These are phyloP conservation scores for Struthio camelus DNA, from an alignment of 2,113 vertebrate genomes.

Conservation along the genomic window DNA sequence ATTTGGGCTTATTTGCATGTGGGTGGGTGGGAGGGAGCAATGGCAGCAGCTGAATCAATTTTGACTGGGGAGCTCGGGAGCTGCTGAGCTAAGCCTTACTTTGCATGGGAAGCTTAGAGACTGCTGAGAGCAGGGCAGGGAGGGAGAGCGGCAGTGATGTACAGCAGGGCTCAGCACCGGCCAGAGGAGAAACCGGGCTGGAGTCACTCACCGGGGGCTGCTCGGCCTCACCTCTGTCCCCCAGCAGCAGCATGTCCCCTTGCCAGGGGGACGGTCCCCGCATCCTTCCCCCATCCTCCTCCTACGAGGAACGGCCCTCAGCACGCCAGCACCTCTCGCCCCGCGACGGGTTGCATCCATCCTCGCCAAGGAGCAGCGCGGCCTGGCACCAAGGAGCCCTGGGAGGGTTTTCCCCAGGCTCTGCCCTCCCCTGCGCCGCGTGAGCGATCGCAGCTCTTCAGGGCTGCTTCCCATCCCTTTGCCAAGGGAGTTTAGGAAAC, in stretches of 20 bases:
- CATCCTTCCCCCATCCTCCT: fast-evolving
- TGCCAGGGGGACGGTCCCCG: background rate
- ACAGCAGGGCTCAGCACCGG: no score
- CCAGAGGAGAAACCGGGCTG: fast-evolving
- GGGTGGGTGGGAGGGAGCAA: conserved; percentile 36
- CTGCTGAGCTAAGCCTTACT: conserved; percentile 43
- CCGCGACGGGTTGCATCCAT: no score
- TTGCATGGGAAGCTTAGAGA: background rate
- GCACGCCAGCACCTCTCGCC: no score
- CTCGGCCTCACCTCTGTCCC: background rate
- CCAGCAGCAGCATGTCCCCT: background rate
- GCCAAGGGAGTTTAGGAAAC: no score
- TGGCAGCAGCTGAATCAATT: conserved; percentile 58
- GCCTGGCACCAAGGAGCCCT: background rate
- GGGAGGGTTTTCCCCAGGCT: background rate
- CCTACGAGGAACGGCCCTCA: background rate
- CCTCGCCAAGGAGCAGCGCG: no score
- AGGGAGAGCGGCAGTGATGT: fast-evolving
- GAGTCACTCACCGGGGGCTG: background rate
- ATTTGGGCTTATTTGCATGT: conserved; percentile 63
- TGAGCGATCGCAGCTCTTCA: background rate
- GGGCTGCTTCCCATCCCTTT: background rate
- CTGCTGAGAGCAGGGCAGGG: fast-evolving
- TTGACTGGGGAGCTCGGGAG: background rate
- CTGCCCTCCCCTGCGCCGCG: background rate